phyloP scores from a whole-genome alignment of 2,113 vertebrate genomes.

The Anolis sagrei region DNA sequence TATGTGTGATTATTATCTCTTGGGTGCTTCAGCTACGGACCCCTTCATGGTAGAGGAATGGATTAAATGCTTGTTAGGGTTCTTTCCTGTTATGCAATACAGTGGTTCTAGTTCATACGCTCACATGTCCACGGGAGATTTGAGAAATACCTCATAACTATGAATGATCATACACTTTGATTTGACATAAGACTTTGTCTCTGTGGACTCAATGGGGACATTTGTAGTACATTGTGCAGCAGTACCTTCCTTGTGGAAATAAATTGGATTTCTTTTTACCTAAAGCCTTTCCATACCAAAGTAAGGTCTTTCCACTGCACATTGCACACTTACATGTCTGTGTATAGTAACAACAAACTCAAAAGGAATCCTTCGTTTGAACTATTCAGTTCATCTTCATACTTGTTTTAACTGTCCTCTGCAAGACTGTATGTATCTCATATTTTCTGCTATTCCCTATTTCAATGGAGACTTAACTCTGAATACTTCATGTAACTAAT shows the following conservation, averaged over 20 bases:
- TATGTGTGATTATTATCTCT: no score
- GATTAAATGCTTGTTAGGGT: no score
- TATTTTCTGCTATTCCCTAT: neutral
- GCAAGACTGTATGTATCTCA: neutral
- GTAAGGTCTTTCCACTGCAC: neutral
- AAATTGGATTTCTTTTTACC: neutral
- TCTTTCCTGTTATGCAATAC: no score
- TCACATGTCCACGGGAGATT: neutral
- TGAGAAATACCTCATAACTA: neutral
- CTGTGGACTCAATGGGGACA: no score
- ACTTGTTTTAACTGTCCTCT: neutral
- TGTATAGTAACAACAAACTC: neutral
- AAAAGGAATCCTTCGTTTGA: neutral
- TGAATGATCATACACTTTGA: neutral
- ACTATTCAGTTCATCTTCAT: neutral
- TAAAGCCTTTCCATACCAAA: neutral
- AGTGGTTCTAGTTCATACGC: neutral
- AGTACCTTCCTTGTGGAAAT: no score
- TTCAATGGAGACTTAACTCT: neutral
- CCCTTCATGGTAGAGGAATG: no score
- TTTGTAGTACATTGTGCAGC: no score
- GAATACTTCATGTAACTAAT: slow-evolving; percentile 7
- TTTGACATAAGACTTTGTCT: neutral
- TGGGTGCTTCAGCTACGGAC: no score
- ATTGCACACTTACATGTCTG: neutral